A percentile compares a stretch with the other conserved stretches of the same genome.
These are phyloP conservation scores for Spizaetus ornatus DNA, from an alignment of 2,113 vertebrate genomes.

Conservation along the genomic window DNA sequence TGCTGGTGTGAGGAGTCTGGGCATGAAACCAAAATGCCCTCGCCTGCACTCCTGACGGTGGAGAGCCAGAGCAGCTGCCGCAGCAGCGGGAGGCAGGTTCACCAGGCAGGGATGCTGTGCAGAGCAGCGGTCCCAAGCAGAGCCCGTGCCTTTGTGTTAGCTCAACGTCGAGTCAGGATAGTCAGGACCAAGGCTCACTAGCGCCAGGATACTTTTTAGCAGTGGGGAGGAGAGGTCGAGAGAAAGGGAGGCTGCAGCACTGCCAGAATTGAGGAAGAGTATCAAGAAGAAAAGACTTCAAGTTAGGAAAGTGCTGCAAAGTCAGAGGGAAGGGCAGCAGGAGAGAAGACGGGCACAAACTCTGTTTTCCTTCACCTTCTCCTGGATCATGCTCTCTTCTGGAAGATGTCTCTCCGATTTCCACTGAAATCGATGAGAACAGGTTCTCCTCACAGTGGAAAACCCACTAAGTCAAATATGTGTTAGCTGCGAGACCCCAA, in stretches of 20 bases:
- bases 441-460: background rate
- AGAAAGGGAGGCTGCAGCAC: background rate
- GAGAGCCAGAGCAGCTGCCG: background rate
- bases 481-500: background rate
- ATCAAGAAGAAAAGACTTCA: background rate
- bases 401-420: background rate
- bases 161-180: accelerated
- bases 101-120: background rate
- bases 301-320: background rate
- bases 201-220: background rate
- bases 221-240: background rate
- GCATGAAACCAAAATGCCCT: background rate
- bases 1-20: background rate
- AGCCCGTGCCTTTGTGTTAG: background rate
- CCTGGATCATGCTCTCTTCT: background rate
- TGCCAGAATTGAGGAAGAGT: background rate
- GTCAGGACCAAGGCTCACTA: background rate
- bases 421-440: background rate
- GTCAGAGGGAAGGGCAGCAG: background rate
- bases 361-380: background rate
- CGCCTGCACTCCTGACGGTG: accelerated
- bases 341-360: background rate
- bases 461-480: background rate
- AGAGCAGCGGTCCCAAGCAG: background rate
- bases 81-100: accelerated